Evolutionary conservation across 2,888 invertebrate genomes (phyloP).

Genomic region (Torymus aiolomorphi): DNA sequence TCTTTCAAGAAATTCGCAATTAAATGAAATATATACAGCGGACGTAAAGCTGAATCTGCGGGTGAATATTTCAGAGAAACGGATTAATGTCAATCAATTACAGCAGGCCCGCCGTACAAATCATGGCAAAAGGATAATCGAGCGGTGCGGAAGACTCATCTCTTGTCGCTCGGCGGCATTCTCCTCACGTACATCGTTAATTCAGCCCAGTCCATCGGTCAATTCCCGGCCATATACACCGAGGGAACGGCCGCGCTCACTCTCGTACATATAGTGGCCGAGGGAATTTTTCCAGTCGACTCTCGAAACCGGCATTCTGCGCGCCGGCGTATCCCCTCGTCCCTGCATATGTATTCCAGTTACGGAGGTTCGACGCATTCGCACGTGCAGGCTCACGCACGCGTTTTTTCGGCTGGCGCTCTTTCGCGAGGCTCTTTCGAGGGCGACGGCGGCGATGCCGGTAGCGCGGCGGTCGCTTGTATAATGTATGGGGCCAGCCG

Average conservation of each 20-base stretch:
- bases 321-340: neutral
- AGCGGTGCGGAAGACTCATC: neutral
- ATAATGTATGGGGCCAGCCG: slow-evolving; percentile 73
- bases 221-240: neutral
- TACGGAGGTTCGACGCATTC: slow-evolving; percentile 47
- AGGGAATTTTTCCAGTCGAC: too few relatives aligned
- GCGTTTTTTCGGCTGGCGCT: slow-evolving; percentile 21
- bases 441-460: slow-evolving; percentile 59
- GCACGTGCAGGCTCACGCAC: slow-evolving; percentile 36
- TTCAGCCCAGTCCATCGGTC: neutral
- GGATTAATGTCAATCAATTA: too few relatives aligned
- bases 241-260: neutral
- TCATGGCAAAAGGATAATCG: too few relatives aligned
- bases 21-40: too few relatives aligned
- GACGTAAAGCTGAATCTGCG: too few relatives aligned
- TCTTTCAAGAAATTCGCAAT: too few relatives aligned
- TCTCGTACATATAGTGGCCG: neutral
- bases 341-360: slow-evolving; percentile 45
- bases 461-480: slow-evolving; percentile 70
- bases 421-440: slow-evolving; percentile 45
- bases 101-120: too few relatives aligned
- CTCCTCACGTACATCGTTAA: slow-evolving; percentile 5
- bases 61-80: too few relatives aligned
- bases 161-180: neutral
- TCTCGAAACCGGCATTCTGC: too few relatives aligned